These are phyloP conservation scores for Yoshiicerus persimilis DNA, from an alignment of 1,140 invertebrate species.

Conservation along the genomic window DNA sequence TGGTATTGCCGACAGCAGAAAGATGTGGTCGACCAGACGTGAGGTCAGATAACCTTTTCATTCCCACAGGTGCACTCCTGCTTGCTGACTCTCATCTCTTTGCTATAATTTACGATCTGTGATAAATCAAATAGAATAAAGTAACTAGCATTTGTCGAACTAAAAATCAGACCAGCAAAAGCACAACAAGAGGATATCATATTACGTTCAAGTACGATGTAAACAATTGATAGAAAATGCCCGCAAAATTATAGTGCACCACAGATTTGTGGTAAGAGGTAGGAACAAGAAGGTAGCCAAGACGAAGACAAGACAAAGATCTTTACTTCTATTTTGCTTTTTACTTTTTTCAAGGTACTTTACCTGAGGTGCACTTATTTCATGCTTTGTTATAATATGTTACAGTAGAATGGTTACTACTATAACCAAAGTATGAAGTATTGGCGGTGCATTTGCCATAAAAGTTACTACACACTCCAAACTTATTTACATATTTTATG, in stretches of 20 bases:
- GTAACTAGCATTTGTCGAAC: neutral
- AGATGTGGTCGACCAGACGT: neutral
- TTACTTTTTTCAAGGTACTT: neutral
- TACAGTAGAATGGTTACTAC: no score
- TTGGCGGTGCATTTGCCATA: neutral
- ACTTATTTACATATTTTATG: neutral
- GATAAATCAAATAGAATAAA: conserved; percentile 1
- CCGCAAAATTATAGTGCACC: neutral
- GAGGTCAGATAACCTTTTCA: conserved; percentile 15
- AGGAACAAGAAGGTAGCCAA: no score
- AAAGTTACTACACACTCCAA: neutral
- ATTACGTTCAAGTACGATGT: neutral
- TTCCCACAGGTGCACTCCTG: neutral
- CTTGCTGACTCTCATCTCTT: neutral
- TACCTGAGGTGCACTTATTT: no score
- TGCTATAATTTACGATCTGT: neutral
- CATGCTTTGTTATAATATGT: neutral
- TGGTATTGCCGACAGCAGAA: conserved; percentile 11
- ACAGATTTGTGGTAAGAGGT: neutral
- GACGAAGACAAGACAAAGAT: neutral
- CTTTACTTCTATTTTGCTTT: neutral
- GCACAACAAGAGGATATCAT: neutral
- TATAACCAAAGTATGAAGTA: no score
- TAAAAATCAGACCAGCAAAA: neutral
- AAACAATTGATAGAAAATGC: neutral